Evolutionary conservation across 2,888 invertebrate genomes (phyloP), one percentile per base, ranked within the genome.

Genomic region (Rhagonycha lutea): DNA sequence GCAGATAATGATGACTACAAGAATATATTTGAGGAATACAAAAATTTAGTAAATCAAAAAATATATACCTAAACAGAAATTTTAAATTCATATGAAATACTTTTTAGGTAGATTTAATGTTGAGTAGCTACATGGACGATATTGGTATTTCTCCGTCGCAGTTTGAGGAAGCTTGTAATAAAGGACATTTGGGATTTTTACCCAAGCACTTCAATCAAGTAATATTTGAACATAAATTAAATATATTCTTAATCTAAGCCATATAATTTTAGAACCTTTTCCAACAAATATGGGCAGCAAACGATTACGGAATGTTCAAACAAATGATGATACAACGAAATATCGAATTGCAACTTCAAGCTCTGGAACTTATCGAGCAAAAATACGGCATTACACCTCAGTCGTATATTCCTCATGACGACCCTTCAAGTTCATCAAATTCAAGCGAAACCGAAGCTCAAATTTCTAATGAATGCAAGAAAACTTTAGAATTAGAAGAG

Each of bases 321-420:
- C 92, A 94, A 78, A 95, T 98, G 93, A 98, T 98, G 98, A 94
- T 94, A 8, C 95, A 96, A 85, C 94, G 96, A 83, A 98, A 98
- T 87, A 92, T 97, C 24, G 97, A 97, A 84, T 89, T 98, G 47
- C 98, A 98, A 86, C 88, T 98, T 78, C 94, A 98, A 90, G 96
- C 96, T 0, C 87, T 96, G 80, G 96, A 96, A 87, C 89, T 96
- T 82, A 94, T 96, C 72, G 95, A 96, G 85, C 91, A 93, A 83
- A 92, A 94, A 81, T 94, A 92, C 82, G 93, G 94, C 14, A 87
- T 91, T 69, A 92, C 91, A 83, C 94, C 92, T 1, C 90, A 90
- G 71, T 89, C 92, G n/a, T 91, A 92, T 84, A 84, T 91, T 18
- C 88, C 90, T 0, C 90, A 90, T n/a, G n/a, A n/a, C 28, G 83